Base-by-base conservation (phyloP, 2,888 invertebrate genomes). In the Drosophila nr. perissopoda region DNA sequence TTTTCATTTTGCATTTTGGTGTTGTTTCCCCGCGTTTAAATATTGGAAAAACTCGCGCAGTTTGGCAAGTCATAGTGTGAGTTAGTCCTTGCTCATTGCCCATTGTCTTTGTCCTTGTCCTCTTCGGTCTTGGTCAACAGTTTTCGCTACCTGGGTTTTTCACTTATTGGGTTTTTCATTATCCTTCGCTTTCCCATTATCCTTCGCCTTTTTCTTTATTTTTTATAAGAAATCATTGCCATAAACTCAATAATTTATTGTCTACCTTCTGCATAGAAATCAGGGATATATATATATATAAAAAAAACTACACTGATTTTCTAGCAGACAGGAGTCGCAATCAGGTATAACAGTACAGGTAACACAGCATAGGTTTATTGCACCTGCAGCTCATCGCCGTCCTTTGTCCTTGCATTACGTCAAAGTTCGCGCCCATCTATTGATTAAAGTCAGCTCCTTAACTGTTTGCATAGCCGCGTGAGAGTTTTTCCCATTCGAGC, bases 221-320 rank as follows among this genome's bases (percentile, higher is more conserved):
- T 54, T 66, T 81, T 75, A 63, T 69, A 54, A 69, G 68, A 81
- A 82, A 70, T 71, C 84, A 76, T 75, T 68, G 86, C 80, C 53
- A 80, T 85, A 83, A 88, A 85, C 62, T 78, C 70, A 52, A 88
- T 83, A 85, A 85, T 82, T 88, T 86, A 86, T 86, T 88, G 70
- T 88, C 73, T 72, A 49, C 71, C 86, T 82, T 86, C 82, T 88
- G 88, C 78, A 78, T 59, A 56, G 83, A 71, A 78, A 71, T 77
- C 74, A 70, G 21, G 62, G 29, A 31, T 13, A 59, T 40, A 34
- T 42, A 54, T 57, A 62, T 74, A 72, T 49, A 46, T 2, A 46
- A 25, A 46, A 46, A 4, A 46, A 25, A 46, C 16, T 46, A 70
- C 49, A 63, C 58, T 62, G 76, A 82, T 82, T 64, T 69, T 54